Conservation (phyloP, 2,888 invertebrate species). For the Amblyjoppa fuscipennis region DNA sequence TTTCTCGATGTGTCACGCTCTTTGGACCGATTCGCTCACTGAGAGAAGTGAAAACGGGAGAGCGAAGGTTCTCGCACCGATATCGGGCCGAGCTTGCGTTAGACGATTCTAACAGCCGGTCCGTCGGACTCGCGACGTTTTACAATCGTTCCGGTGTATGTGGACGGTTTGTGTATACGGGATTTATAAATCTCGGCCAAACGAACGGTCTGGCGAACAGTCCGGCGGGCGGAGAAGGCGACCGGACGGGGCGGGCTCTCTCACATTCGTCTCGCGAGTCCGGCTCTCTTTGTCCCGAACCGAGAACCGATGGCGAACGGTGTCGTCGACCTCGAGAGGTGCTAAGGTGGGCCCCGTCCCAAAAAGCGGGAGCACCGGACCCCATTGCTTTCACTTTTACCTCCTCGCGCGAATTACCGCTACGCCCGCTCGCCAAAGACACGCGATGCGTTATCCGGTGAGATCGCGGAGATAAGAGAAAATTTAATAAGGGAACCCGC, state of each 20-base stretch:
- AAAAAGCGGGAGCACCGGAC: constrained; percentile 78
- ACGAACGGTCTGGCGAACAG: constrained; percentile 50
- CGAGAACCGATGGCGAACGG: constrained; percentile 68
- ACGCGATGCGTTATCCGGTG: constrained; percentile 62
- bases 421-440: constrained; percentile 61
- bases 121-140: constrained; percentile 6
- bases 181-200: constrained; percentile 43
- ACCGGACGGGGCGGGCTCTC: constrained; percentile 32
- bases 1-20: constrained; percentile 57
- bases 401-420: constrained; percentile 69
- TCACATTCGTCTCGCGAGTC: constrained; percentile 54
- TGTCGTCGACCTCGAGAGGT: constrained; percentile 81
- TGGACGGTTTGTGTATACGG: neutral
- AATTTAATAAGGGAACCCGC: constrained; percentile 64
- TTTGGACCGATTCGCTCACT: constrained; percentile 57
- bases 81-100: constrained; percentile 17
- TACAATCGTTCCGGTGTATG: constrained; percentile 9
- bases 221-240: constrained; percentile 10
- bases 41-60: constrained; percentile 65
- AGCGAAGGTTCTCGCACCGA: constrained; percentile 51
- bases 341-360: constrained; percentile 77
- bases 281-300: constrained; percentile 73
- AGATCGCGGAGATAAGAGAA: constrained; percentile 58
- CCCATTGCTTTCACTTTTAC: constrained; percentile 81
- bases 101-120: constrained; percentile 25